Evolutionary conservation across 2,888 invertebrate species (phyloP), one percentile per base, ranked within the genome.

Genomic region (Stictocephala bisonia): DNA sequence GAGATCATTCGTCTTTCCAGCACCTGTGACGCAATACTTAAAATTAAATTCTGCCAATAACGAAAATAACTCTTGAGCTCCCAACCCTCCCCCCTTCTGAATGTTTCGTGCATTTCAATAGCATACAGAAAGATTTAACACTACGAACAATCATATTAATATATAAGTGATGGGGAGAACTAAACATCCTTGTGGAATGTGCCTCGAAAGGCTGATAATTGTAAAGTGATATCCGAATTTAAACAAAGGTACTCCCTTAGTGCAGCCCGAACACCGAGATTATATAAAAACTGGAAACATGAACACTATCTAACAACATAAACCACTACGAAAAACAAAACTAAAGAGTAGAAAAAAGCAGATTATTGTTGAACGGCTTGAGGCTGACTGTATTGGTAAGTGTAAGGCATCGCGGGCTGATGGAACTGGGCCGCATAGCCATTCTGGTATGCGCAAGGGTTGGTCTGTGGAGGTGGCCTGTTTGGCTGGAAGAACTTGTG

Each of bases 51-150:
- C 69, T 69, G 69, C 69, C 51, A 50, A 69, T 53, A 69, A 68
- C 2, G 26, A 40, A 40, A 69, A 24, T 56, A 53, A 69, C 69
- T 50, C 56, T 80, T 79, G 80, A 80, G 66, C 78, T 80, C 80
- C 79, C 79, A 81, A 82, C 81, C 82, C 82, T 81, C 79, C 76
- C 88, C 90, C 91, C 91, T 91, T 92, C 92, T 91, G 91, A 89
- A 91, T 90, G 91, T 91, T 92, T 91, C 91, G 91, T 92, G 91
- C 91, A 92, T 92, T 91, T 92, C 91, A 91, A 90, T 90, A 91
- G 91, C 90, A 91, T 91, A 91, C 91, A 91, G 91, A 88, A 82
- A 82, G 69, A 73, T 68, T 73, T 35, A 58, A 68, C 35, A 53
- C 68, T 69, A 73, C 68, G 41, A 50, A 73, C 69, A 69, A 73